Conservation (phyloP, 2,888 invertebrate genomes). For the Steinernema hermaphroditum region DNA sequence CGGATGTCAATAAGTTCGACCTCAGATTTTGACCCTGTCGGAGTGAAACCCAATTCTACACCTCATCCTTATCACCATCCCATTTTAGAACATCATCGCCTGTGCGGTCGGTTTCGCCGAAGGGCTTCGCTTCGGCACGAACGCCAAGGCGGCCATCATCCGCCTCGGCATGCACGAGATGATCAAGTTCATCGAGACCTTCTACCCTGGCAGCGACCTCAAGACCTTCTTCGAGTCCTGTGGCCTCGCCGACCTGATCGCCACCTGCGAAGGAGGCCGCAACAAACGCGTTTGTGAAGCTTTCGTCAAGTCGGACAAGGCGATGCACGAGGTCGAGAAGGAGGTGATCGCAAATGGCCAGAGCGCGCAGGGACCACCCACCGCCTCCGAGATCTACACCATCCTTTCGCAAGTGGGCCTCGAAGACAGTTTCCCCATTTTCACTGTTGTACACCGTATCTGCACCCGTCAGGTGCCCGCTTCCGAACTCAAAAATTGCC, state of each 20-base stretch:
- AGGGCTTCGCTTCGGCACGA: constrained; percentile 89
- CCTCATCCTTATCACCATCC: too few relatives aligned
- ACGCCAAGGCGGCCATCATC: constrained; percentile 97
- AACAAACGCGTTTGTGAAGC: constrained; percentile 85
- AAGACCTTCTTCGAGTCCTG: constrained; percentile 97
- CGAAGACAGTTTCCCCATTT: constrained; percentile 81
- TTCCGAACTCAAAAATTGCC: constrained; percentile 48
- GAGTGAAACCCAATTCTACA: too few relatives aligned
- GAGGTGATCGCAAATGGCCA: constrained; percentile 98
- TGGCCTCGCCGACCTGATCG: constrained; percentile 95
- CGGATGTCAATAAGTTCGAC: too few relatives aligned
- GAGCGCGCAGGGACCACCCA: constrained; percentile 93
- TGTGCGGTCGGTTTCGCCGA: constrained; percentile 96
- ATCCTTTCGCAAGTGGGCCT: constrained; percentile 84
- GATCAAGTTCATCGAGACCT: constrained; percentile 80
- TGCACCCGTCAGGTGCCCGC: constrained; percentile 74
- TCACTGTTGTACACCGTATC: constrained; percentile 90
- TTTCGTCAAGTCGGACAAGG: constrained; percentile 86
- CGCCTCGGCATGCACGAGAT: constrained; percentile 94
- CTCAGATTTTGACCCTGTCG: too few relatives aligned
- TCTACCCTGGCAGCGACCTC: constrained; percentile 86
- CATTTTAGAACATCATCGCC: constrained; percentile 86
- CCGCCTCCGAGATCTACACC: constrained; percentile 92
- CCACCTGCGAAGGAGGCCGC: constrained; percentile 95
- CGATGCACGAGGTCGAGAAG: constrained; percentile 84